phyloP scores from a whole-genome alignment of 2,888 invertebrate genomes.

The Xanthorhoe designata region DNA sequence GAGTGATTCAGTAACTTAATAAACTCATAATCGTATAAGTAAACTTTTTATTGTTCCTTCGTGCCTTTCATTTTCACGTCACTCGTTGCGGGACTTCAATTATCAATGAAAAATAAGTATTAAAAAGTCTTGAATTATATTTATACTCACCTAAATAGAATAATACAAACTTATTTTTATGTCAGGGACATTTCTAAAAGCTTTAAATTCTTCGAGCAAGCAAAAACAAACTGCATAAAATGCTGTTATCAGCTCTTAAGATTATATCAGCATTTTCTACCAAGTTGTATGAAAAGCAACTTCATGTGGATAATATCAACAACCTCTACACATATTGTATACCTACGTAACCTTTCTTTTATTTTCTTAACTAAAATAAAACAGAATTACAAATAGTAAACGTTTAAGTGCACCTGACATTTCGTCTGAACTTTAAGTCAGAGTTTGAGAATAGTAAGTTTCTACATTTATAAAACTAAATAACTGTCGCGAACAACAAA shows the following conservation, averaged over 20 bases:
- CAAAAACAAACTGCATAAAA: neutral
- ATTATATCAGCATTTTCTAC: neutral
- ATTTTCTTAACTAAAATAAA: conserved; percentile 4
- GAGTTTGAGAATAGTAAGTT: conserved; percentile 2
- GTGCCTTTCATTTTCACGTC: no score
- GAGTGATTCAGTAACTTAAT: no score
- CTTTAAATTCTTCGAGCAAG: neutral
- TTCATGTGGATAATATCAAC: neutral
- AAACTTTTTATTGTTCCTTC: no score
- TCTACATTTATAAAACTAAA: conserved; percentile 25
- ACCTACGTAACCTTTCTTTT: neutral
- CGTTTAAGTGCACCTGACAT: conserved; percentile 20
- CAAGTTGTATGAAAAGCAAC: neutral
- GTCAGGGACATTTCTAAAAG: neutral
- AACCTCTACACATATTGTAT: conserved; percentile 6
- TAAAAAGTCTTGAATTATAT: no score
- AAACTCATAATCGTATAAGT: no score
- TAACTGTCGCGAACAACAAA: conserved; percentile 28
- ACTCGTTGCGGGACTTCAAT: no score
- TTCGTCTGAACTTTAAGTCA: conserved; percentile 15
- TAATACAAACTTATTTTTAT: no score
- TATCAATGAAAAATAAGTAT: no score
- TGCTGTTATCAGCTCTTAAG: neutral
- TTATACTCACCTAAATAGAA: no score
- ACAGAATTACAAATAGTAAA: conserved; percentile 4